Evolutionary conservation across 2,797 vertebrate species (phyloP), one percentile per base, ranked within the genome.

Genomic region (Okamejei kenojei): DNA sequence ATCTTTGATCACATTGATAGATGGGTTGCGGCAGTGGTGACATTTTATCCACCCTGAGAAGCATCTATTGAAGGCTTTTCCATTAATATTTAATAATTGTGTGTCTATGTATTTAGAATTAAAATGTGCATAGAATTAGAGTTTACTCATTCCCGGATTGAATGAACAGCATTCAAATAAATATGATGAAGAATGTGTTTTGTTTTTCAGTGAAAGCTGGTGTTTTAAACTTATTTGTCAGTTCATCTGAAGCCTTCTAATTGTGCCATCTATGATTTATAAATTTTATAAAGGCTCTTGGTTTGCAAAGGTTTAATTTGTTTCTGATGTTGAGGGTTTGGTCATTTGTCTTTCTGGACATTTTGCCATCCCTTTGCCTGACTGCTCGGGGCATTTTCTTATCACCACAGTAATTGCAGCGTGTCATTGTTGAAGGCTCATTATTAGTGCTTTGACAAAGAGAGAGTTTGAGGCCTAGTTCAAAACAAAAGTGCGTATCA

Each of bases 211-310:
- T 84, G 11, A 82, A 58, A 84, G 54, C 13, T 61, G 54, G 2
- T 84, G 29, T 84, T 84, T 61, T 61, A 84, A 84, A 58, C 11
- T 82, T 54, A 11, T 82, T 82, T 82, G 45, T 82, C 45, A 82
- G 54, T 29, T 84, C 9, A 84, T 9, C 26, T 84, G 81, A 84
- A 10, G 26, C 26, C 61, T 58, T 32, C 81, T 84, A 26, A 3
- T 54, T 58, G n/a, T 23, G 29, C 8, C 26, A 84, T 9, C 26
- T 82, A 26, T 21, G 81, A 54, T 81, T 80, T 45, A 80, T 80
- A 15, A 38, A 80, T 80, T 21, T 81, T 81, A 54, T 54, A 45
- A 81, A 81, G 35, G 45, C 29, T 82, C 23, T 82, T 26, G 9
- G 79, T 81, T 38, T 19, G 45, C 54, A 38, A 1, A 11, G 81